Evolutionary conservation across 1,140 invertebrate genomes (phyloP), one percentile per base, ranked within the genome.

Genomic region (Anthonomus grandis): DNA sequence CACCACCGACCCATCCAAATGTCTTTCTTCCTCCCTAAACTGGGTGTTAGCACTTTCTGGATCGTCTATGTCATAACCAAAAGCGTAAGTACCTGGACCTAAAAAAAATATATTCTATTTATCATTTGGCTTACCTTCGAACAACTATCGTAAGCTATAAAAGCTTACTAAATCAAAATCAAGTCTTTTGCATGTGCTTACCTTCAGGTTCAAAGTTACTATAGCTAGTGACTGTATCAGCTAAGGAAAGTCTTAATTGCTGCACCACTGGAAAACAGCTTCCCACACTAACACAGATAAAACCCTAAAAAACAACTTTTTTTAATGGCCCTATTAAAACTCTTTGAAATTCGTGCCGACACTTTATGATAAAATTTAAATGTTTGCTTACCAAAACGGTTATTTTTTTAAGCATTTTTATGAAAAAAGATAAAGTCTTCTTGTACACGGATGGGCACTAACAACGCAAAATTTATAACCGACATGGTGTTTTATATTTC

Each of bases 51-150:
- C 78, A 1, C 77, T 79, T 4, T 68, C 61, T 2, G 79, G 72
- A 64, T 86, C 83, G n/a, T 79, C 76, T 2, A 86, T 70, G 47
- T 87, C 81, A 64, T 86, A 87, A 12, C 84, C 83, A 68, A 85
- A 87, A 9, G 80, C 76, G 64, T 86, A 87, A 1, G 82, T 82
- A 13, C 82, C 82, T 10, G 79, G 77, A 18, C 82, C 83, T 79
- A 23, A 23, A 45, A 23, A 1, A 4, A n/a, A n/a, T n/a, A n/a
- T 41, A 41, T 18, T n/a, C 13, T 13, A 41, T n/a, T 41, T 13
- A 41, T 4, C 2, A n/a, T 15, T 1, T 24, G 2, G n/a, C 8
- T 13, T 3, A 23, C 5, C n/a, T n/a, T 45, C 12, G 19, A 45
- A 13, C n/a, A 41, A 3, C 2, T n/a, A 41, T 2, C n/a, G n/a